A percentile compares a stretch with the other conserved stretches of the same genome.
phyloP scores from a whole-genome alignment of 2,888 invertebrate genomes.

The Apotomis betuletana region DNA sequence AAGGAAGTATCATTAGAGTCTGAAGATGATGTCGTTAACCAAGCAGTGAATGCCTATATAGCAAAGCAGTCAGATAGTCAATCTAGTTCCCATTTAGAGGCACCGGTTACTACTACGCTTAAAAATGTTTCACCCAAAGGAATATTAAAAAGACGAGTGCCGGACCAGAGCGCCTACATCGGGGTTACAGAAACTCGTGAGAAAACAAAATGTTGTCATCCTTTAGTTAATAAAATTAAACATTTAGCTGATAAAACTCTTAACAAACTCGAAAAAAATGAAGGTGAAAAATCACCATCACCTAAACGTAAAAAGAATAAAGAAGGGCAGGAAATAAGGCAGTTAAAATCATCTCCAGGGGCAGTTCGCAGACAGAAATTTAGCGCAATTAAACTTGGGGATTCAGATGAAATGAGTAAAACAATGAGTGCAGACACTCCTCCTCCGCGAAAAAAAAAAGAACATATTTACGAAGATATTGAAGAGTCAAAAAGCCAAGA shows the following conservation, averaged over 20 bases:
- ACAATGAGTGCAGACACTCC: constrained; percentile 73
- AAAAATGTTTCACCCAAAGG: constrained; percentile 79
- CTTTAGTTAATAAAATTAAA: constrained; percentile 86
- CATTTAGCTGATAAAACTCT: constrained; percentile 85
- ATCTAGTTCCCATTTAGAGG: constrained; percentile 58
- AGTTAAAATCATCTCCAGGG: constrained; percentile 85
- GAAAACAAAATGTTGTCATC: constrained; percentile 84
- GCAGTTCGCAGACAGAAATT: constrained; percentile 82
- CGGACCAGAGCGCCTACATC: constrained; percentile 68
- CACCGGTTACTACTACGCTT: constrained; percentile 63
- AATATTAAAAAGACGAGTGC: constrained; percentile 80
- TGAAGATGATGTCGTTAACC: constrained; percentile 72
- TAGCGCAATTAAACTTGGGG: constrained; percentile 77
- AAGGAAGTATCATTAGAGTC: constrained; percentile 77
- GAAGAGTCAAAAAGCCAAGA: constrained; percentile 71
- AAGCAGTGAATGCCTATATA: constrained; percentile 53
- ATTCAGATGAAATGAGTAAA: constrained; percentile 81
- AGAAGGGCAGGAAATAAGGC: constrained; percentile 84
- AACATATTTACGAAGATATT: constrained; percentile 86
- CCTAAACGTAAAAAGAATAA: constrained; percentile 80
- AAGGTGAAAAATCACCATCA: constrained; percentile 71
- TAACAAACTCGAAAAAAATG: constrained; percentile 78
- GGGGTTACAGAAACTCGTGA: constrained; percentile 76
- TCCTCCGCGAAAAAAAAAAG: constrained; percentile 79
- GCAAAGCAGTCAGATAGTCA: constrained; percentile 69